Percentiles rank a stretch among this genome's conserved stretches.
These are phyloP conservation scores for Geococcyx californianus DNA, from an alignment of 2,113 vertebrate species.

Conservation along the genomic window DNA sequence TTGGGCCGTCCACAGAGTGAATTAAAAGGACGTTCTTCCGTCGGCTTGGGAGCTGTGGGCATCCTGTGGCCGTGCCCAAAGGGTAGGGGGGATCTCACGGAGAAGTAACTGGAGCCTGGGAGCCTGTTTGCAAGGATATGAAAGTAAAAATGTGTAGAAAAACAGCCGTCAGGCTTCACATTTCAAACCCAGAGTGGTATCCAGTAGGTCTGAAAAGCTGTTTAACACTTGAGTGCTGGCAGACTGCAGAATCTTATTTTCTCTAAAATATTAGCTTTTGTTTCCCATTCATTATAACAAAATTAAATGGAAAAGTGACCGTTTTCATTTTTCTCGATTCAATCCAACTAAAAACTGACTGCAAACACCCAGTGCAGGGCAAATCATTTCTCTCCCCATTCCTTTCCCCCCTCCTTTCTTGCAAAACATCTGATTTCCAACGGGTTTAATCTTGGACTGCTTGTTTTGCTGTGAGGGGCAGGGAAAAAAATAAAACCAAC, in stretches of 20 bases:
- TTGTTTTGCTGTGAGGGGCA: not conserved
- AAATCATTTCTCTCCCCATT: not conserved
- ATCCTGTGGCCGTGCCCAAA: conserved; percentile 15
- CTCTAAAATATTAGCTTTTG: not conserved
- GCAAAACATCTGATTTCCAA: not conserved
- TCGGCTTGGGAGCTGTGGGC: not conserved
- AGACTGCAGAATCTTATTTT: not conserved
- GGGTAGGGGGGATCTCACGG: not conserved
- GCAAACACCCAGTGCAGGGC: not conserved
- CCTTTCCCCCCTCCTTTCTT: fast-evolving
- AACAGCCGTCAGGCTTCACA: conserved; percentile 23
- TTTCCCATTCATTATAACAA: not conserved
- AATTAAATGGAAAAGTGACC: not conserved
- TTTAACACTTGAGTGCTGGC: not conserved
- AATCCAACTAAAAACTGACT: not conserved
- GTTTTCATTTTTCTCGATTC: not conserved
- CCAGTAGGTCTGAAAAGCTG: conserved; percentile 28
- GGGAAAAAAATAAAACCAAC: no score
- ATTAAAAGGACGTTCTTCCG: conserved; percentile 9
- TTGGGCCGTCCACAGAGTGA: conserved; percentile 8
- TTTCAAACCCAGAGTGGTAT: conserved; percentile 24
- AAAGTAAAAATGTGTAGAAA: conserved; percentile 13
- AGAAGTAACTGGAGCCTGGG: not conserved
- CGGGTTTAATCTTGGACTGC: not conserved
- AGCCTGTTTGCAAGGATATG: conserved; percentile 5